These are phyloP conservation scores for Carlito syrichta DNA, from an alignment of 2,113 vertebrate genomes.

Conservation along the genomic window DNA sequence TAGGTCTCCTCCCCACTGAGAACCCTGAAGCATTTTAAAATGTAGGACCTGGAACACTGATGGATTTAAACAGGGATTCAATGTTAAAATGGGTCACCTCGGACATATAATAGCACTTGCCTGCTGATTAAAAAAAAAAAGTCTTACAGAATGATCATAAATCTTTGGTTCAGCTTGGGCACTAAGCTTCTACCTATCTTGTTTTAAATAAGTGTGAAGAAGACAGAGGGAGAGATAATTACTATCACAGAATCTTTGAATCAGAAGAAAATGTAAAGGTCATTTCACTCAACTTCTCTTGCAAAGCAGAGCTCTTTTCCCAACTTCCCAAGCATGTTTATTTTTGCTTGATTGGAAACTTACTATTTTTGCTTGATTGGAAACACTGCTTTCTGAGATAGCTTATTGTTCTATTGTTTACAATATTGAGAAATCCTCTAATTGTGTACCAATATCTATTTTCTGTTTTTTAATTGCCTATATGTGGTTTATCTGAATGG, in stretches of 20 bases:
- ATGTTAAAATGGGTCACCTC: constrained; percentile 66
- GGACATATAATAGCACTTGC: constrained; percentile 30
- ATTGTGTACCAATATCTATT: not conserved
- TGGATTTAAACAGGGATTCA: constrained; percentile 61
- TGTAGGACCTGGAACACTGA: constrained; percentile 41
- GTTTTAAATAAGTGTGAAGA: constrained; percentile 38
- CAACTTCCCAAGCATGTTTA: not conserved
- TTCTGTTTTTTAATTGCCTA: not conserved
- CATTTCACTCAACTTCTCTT: constrained; percentile 19
- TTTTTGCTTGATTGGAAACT: not conserved
- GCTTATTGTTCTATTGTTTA: constrained; percentile 32
- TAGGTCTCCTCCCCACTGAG: constrained; percentile 73
- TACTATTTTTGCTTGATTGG: not conserved
- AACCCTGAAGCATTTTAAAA: constrained; percentile 63
- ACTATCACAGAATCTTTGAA: not conserved
- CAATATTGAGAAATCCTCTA: not conserved
- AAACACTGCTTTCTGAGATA: not conserved
- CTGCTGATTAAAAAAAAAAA: constrained; percentile 1
- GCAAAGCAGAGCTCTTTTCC: not conserved
- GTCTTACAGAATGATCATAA: constrained; percentile 38
- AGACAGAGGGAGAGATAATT: not conserved
- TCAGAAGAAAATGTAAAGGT: constrained; percentile 30
- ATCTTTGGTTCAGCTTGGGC: constrained; percentile 1
- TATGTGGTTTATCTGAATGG: not conserved
- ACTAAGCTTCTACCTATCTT: not conserved